A percentile compares a stretch with the other conserved stretches of the same genome.
These are phyloP conservation scores for Pangasianodon hypophthalmus DNA, from an alignment of 2,113 vertebrate species.

Conservation along the genomic window DNA sequence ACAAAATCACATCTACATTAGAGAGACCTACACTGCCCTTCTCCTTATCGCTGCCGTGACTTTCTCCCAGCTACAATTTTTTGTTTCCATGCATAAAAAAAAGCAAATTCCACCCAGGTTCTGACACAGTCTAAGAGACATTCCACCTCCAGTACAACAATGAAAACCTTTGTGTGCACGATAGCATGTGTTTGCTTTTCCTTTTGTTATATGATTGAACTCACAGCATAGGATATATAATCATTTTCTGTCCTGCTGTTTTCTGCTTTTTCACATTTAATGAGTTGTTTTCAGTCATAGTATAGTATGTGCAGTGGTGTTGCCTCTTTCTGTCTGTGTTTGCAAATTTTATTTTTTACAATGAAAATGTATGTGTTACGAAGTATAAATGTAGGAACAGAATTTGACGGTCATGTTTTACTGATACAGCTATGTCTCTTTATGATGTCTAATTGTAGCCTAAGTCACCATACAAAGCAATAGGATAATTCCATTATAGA, in stretches of 20 bases:
- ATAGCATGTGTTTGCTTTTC: too few species aligned
- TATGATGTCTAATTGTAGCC: background rate
- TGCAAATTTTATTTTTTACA: too few species aligned
- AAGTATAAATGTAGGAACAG: background rate
- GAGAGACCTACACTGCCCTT: constrained; percentile 24
- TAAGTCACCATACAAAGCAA: background rate
- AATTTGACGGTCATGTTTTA: background rate
- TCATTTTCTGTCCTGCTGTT: background rate
- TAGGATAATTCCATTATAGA: background rate
- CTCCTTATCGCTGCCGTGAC: constrained; percentile 35
- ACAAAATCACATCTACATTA: constrained; percentile 22
- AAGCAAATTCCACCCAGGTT: constrained; percentile 60
- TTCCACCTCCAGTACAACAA: too few species aligned
- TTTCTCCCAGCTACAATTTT: constrained; percentile 66
- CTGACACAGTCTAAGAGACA: constrained; percentile 40
- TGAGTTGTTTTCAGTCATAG: background rate
- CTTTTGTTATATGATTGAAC: too few species aligned
- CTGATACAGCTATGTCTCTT: too few species aligned
- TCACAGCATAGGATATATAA: too few species aligned
- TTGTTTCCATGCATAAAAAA: constrained; percentile 68
- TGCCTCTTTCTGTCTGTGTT: background rate
- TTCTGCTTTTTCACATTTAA: background rate
- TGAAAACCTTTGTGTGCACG: too few species aligned
- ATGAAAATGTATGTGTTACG: background rate
- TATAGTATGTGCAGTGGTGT: background rate